Conservation (phyloP, 2,113 vertebrate genomes). For the Callaeas wilsoni region DNA sequence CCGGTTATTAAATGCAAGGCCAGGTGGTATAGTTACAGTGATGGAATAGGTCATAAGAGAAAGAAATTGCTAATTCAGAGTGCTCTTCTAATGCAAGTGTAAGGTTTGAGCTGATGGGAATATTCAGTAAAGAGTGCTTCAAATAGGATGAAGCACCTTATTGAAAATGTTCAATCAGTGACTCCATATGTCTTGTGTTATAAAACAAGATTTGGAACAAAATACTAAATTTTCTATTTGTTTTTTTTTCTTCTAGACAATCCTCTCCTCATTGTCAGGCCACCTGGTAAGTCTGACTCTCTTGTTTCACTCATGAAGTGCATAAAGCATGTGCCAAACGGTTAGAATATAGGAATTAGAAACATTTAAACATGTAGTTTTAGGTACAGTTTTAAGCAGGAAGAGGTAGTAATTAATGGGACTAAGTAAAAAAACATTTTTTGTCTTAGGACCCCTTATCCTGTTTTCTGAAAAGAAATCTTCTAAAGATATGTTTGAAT, state of each 20-base stretch:
- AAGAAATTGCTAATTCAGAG: not conserved
- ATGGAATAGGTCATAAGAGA: not conserved
- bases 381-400: not conserved
- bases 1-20: not conserved
- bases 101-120: not conserved
- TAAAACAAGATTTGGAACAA: not conserved
- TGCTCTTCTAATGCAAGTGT: not conserved
- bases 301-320: not conserved
- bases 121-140: not conserved
- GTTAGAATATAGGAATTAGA: not conserved
- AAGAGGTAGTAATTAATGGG: not conserved
- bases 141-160: not conserved
- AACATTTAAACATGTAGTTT: not conserved
- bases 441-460: not conserved
- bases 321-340: not conserved
- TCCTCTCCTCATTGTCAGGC: conserved; percentile 85
- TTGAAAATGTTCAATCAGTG: not conserved
- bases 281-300: conserved; percentile 83
- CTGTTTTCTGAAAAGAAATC: not conserved
- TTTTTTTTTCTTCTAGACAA: conserved; percentile 69
- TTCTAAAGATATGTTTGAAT: not conserved
- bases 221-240: not conserved
- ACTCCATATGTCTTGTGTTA: not conserved
- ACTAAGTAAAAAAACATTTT: not conserved
- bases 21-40: not conserved